Base-by-base conservation (phyloP, 2,797 vertebrate genomes). In the Myotis pilosus region DNA sequence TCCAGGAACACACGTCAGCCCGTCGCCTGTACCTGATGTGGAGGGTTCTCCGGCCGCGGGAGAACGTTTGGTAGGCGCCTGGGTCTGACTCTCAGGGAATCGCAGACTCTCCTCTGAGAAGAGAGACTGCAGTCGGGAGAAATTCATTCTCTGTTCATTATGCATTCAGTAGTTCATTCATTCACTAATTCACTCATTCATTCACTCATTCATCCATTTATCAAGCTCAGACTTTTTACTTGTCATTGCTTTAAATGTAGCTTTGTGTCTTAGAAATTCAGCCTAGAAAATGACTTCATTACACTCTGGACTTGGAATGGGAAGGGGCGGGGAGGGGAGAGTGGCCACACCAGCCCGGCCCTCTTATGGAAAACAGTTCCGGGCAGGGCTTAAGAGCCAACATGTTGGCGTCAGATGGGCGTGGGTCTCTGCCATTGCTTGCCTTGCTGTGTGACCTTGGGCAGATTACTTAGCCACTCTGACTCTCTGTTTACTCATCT, bases 1-100 rank as follows among this genome's bases (percentile, higher is more conserved):
- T 68, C 51, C 33, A n/a, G 64, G 38, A 22, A 0, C 51, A n/a
- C 25, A 2, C 0, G 9, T 5, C n/a, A 83, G 49, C 25, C 60
- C 13, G 0, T 5, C 4, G 53, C 36, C 44, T 25, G 0, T 0
- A 4, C 30, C 44, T 13, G 2, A 8, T 76, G 0, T 57, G 6
- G 36, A 78, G 20, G 71, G 9, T 8, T 16, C 33, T n/a, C 72
- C n/a, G 3, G 69, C 41, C 57, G 3, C 0, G 0, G 30, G 44
- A 44, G 81, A 47, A 30, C 5, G 9, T 44, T 6, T 6, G 19
- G 36, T 2, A 4, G 20, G 7, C 2, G n/a, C 57, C 33, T 3
- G 3, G n/a, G 2, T 83, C 53, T 44, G 51, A 30, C 28, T 74
- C 11, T 9, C 36, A n/a, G 17, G 66, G n/a, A 80, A 33, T 15